Evolutionary conservation across 1,140 invertebrate genomes (phyloP), one percentile per base, ranked within the genome.

Genomic region (Pseudomyrmex pallidus): DNA sequence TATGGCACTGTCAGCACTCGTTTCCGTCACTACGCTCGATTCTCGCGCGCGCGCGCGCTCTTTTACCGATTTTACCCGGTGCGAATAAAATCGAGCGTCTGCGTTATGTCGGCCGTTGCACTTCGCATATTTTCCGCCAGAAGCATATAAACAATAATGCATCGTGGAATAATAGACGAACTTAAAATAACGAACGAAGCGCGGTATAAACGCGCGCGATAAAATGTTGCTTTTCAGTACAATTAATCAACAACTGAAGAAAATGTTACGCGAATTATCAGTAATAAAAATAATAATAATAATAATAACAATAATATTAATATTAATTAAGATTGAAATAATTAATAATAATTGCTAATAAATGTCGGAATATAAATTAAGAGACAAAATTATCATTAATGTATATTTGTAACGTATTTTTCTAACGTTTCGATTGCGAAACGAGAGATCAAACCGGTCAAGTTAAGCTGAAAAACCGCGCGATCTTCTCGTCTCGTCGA

Each of bases 1-100:
- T 80, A 80, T 80, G 76, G 76, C 76, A 80, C 76, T 80, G 76
- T 80, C 76, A 80, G 76, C 66, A 70, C 76, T 80, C 76, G 76
- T 80, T 80, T 80, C 76, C 66, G 76, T 80, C 76, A 70, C 67
- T 59, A 48, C 35, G 44, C 76, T 80, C 76, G 66, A 80, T 80
- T 80, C 76, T 62, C n/a, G 48, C 74, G 48, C 74, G n/a, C 62
- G 35, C 61, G 61, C n/a, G n/a, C n/a, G n/a, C n/a, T 64, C 35
- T 64, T n/a, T 46, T 17, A 17, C 62, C 74, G 63, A 68, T 68
- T 48, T 64, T 78, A 56, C 54, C n/a, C 44, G 44, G 66, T 59
- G 66, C 46, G 66, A 80, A 80, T 80, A 80, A 80, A 80, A 46
- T 72, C 76, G 52, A 17, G 46, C 56, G 63, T 44, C 52, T 57